These are phyloP conservation scores for Calidris pygmaea DNA, from an alignment of 2,113 vertebrate genomes.

Conservation along the genomic window DNA sequence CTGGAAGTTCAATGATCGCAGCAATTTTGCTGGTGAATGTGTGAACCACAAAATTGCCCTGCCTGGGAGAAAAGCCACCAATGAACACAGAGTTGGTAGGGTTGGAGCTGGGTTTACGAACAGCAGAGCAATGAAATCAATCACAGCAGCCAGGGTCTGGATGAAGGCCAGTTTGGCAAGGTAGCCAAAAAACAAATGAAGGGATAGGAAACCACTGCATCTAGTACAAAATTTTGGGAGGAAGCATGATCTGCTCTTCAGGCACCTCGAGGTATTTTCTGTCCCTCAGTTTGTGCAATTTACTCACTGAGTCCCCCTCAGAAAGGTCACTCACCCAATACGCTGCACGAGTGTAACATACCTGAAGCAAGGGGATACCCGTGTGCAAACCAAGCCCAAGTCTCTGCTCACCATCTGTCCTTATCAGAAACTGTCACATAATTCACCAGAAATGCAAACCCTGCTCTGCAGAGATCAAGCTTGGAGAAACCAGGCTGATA, in stretches of 20 bases:
- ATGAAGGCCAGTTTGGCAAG: background rate
- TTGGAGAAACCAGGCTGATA: background rate
- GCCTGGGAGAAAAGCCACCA: background rate
- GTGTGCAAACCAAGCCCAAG: background rate
- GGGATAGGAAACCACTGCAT: background rate
- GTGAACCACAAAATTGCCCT: conserved; percentile 11
- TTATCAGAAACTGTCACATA: background rate
- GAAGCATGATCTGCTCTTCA: background rate
- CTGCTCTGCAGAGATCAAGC: background rate
- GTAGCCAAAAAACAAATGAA: background rate
- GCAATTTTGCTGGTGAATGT: background rate
- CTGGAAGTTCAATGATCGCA: background rate
- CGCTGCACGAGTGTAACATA: rapidly evolving
- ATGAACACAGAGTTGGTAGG: background rate
- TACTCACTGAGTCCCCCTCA: background rate
- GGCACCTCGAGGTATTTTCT: background rate
- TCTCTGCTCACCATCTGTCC: background rate
- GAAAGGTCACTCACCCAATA: background rate
- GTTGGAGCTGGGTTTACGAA: background rate
- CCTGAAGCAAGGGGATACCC: background rate
- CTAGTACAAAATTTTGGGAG: background rate
- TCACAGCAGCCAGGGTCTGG: background rate
- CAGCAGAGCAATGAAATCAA: conserved; percentile 8
- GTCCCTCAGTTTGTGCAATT: background rate
- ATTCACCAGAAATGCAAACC: background rate